Evolutionary conservation across 92 coral and sea anemone species (phyloP).

Genomic region (Bergia puertoricense): DNA sequence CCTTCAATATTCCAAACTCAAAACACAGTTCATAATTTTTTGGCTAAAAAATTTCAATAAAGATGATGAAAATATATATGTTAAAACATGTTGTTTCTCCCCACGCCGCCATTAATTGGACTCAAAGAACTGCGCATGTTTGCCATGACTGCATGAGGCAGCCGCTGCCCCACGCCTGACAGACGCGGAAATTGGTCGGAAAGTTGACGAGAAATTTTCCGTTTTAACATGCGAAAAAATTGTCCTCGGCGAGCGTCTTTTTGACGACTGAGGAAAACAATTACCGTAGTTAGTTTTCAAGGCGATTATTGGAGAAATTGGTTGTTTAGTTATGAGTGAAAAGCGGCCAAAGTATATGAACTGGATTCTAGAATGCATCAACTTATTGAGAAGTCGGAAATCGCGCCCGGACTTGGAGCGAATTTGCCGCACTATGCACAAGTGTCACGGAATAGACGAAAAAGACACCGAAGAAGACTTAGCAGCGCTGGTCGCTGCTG

Average conservation of each 20-base stretch:
- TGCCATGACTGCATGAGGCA: not conserved
- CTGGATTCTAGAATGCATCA: conserved; percentile 99
- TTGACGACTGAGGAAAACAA: conserved; percentile 7
- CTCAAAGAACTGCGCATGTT: conserved; percentile 18
- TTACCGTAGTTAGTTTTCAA: conserved; percentile 10
- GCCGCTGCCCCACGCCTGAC: conserved; percentile 26
- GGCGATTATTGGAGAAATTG: not conserved
- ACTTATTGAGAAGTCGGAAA: conserved; percentile 97
- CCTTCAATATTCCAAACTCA: not conserved
- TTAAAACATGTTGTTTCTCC: not conserved
- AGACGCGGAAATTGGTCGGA: conserved; percentile 12
- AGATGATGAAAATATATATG: not conserved
- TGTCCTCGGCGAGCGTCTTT: conserved; percentile 32
- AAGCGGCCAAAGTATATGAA: conserved; percentile 96
- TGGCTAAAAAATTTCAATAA: not conserved
- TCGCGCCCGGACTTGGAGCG: conserved; percentile 99
- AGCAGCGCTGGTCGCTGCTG: conserved; percentile 86
- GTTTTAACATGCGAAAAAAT: conserved; percentile 34
- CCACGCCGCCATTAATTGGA: conserved; percentile 32
- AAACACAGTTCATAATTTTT: not conserved
- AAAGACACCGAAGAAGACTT: conserved; percentile 93
- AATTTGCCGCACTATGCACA: conserved; percentile 97
- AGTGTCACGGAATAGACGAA: conserved; percentile 96
- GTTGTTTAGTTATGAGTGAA: conserved; percentile 67
- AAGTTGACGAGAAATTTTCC: conserved; percentile 22